Evolutionary conservation across 2,888 invertebrate genomes (phyloP).

Genomic region (Candidula unifasciata): DNA sequence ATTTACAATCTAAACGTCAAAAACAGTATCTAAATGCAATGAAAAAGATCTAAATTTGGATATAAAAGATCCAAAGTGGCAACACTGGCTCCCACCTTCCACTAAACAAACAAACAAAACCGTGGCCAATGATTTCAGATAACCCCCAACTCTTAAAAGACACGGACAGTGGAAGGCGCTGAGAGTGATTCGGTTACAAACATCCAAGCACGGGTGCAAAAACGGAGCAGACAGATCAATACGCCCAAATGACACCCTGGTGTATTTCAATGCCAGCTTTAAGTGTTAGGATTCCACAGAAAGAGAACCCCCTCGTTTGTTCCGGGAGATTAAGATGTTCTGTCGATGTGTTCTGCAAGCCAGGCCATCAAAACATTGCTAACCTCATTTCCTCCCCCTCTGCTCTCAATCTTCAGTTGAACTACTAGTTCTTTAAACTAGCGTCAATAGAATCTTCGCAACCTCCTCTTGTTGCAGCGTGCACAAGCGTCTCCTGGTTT

Average conservation of each 20-base stretch:
- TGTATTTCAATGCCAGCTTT: not conserved
- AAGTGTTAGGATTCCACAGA: not conserved
- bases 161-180: no score
- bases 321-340: not conserved
- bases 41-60: no score
- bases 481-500: not conserved
- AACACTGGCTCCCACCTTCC: no score
- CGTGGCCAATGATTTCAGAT: no score
- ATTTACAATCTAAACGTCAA: no score
- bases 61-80: no score
- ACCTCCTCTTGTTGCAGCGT: not conserved
- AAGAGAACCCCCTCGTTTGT: not conserved
- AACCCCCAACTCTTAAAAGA: no score
- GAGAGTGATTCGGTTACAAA: constrained; percentile 11
- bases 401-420: not conserved
- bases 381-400: constrained; percentile 5
- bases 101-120: no score
- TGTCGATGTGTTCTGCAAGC: not conserved
- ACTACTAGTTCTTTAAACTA: no score
- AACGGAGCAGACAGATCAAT: constrained; percentile 25
- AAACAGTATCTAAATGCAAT: no score
- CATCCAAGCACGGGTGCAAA: not conserved
- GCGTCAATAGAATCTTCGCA: no score
- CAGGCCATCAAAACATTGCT: constrained; percentile 5
- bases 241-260: constrained; percentile 25